Evolutionary conservation across 2,797 vertebrate genomes (phyloP), one percentile per base, ranked within the genome.

Genomic region (Menidia menidia): DNA sequence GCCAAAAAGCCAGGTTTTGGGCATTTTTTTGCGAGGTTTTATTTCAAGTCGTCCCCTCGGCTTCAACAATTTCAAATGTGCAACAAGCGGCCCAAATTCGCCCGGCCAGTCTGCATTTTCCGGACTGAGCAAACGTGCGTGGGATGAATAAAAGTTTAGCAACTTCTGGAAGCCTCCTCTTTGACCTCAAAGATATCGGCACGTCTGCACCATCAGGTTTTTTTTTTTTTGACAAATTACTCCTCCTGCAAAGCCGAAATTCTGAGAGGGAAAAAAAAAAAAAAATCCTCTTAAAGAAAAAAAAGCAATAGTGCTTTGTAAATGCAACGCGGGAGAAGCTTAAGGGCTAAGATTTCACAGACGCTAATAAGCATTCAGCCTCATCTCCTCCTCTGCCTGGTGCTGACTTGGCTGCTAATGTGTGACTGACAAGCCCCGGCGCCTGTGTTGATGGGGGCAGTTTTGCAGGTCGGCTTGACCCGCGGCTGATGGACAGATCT

Each of bases 291-390:
- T 60, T 73, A 62, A 71, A 75, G 80, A 86, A 84, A 87, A 71
- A 86, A 84, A 87, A 71, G 56, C 61, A 72, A 30, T 39, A 73
- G 63, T 65, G 64, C 78, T 82, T 78, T 78, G 75, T 79, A 80
- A 83, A 65, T 84, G 83, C 25, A 89, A 88, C 71, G 87, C 75
- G 45, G 69, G 83, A 83, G 77, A 58, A 78, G 89, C 88, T 91
- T 78, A 77, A 74, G 73, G 91, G 86, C 85, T 63, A 71, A 87
- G 87, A 92, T 93, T 93, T 93, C 88, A 92, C 91, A 92, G 89
- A 66, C 84, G 47, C 88, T 92, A 91, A 92, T 91, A 89, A 84
- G 87, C 89, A 91, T 93, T 90, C 86, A 89, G 82, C 77, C 88
- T 90, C 83, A 89, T 92, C 86, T 88, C 91, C 88, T 90, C 88